A percentile compares a stretch with the other conserved stretches of the same genome.
Conservation (phyloP, 2,113 vertebrate genomes). For the Accipiter virgatus region DNA sequence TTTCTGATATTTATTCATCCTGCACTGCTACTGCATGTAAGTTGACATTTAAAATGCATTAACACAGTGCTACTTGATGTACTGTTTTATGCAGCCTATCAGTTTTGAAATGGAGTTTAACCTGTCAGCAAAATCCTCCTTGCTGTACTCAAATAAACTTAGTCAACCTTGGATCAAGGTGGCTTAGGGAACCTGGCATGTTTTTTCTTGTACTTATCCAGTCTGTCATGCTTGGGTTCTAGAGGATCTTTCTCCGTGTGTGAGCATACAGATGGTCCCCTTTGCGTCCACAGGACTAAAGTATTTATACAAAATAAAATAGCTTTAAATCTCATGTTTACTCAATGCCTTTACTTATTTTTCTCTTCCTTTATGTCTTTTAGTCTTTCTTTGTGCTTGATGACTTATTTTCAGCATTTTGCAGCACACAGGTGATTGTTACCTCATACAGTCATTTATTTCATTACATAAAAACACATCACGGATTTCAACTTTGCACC, state of each 20-base stretch:
- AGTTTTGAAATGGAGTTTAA: conserved; percentile 32
- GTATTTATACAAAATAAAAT: background rate
- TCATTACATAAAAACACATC: background rate
- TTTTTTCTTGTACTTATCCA: background rate
- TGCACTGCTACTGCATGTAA: background rate
- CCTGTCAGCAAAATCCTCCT: conserved; percentile 34
- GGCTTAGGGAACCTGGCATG: background rate
- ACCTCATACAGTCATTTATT: background rate
- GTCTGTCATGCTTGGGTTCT: background rate
- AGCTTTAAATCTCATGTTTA: background rate
- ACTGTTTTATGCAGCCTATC: conserved; percentile 17
- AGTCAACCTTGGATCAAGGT: conserved; percentile 12
- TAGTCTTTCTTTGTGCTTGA: background rate
- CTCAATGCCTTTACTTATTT: background rate
- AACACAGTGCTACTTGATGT: conserved; percentile 5
- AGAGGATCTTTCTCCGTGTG: background rate
- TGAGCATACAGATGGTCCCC: background rate
- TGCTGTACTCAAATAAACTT: conserved; percentile 8
- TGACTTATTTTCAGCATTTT: background rate
- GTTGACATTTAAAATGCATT: conserved; percentile 42
- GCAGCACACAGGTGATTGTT: background rate
- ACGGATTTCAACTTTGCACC: background rate
- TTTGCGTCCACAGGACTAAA: background rate
- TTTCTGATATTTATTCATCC: conserved; percentile 7
- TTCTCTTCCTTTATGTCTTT: background rate